Base-by-base conservation (phyloP, 1,140 invertebrate species). In the Brachionus calyciflorus region DNA sequence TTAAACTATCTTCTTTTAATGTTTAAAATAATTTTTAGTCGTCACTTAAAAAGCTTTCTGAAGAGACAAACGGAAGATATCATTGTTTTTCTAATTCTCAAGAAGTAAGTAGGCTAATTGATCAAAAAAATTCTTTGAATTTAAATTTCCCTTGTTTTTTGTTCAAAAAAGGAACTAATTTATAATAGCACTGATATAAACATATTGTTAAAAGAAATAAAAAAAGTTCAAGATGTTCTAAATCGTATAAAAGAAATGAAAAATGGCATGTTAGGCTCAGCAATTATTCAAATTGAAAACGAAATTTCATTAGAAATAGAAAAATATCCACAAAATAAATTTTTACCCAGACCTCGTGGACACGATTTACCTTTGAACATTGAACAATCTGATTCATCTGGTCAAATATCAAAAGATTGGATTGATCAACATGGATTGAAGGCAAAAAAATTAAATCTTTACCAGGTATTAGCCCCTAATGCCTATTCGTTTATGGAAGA, bases 181-280 rank as follows among this genome's bases (percentile, higher is more conserved):
- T 85, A 86, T 77, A 83, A 82, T 26, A 80, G 84, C 5, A 83
- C 83, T 70, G 84, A 86, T 65, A 84, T 85, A 63, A 82, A 81
- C 60, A 41, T 82, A 3, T 68, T 86, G 37, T 46, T 85, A 75
- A 81, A 81, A 57, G 84, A 85, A 78, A 83, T 85, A 30, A 80
- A 83, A 77, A 81, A 81, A 70, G 80, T 80, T 4, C 82, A 87
- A 78, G 90, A 91, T 78, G 85, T 93, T 0, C 89, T 96, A 0
- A 91, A 93, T 80, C 89, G 90, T 79, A 91, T 96, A 77, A 93
- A 95, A 82, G 88, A 91, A 79, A 89, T 85, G 83, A 80, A 82
- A 55, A 78, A 82, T 48, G 84, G 84, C 0, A 82, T 85, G 81
- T 82, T 86, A 79, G 84, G 83, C 51, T 83, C 80, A 78, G 83